Percentiles rank a stretch among this genome's conserved stretches.
Conservation (phyloP, 2,888 invertebrate species). For the Clusia tigrina region DNA sequence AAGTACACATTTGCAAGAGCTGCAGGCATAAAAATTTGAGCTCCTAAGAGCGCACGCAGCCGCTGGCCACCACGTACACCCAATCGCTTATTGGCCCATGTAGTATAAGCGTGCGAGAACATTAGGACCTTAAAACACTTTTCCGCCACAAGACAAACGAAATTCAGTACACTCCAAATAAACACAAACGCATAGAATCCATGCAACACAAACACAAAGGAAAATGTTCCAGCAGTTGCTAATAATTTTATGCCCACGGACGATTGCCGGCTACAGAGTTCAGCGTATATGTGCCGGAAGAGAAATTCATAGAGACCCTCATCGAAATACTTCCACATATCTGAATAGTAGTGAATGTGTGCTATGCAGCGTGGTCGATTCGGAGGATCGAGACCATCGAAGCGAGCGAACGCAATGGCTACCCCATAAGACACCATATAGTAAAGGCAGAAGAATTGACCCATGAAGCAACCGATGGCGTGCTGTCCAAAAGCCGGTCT, state of each 20-base stretch:
- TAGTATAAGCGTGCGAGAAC: conserved; percentile 64
- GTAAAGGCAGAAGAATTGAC: conserved; percentile 90
- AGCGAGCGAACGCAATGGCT: conserved; percentile 74
- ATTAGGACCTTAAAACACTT: conserved; percentile 68
- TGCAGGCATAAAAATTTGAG: conserved; percentile 80
- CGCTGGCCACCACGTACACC: conserved; percentile 68
- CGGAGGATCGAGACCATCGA: conserved; percentile 75
- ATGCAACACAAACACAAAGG: conserved; percentile 91
- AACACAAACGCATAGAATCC: conserved; percentile 80
- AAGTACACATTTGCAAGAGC: conserved; percentile 89
- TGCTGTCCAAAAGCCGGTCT: conserved; percentile 75
- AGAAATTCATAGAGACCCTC: conserved; percentile 91
- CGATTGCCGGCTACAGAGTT: conserved; percentile 65
- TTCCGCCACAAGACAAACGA: conserved; percentile 79
- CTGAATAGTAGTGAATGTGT: conserved; percentile 89
- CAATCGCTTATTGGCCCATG: conserved; percentile 63
- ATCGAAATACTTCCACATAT: conserved; percentile 98
- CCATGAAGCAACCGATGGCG: conserved; percentile 88
- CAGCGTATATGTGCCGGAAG: conserved; percentile 85
- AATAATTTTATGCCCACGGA: conserved; percentile 62
- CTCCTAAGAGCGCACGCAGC: conserved; percentile 73
- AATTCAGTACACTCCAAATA: conserved; percentile 89
- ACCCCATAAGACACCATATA: conserved; percentile 91
- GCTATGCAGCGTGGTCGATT: conserved; percentile 87
- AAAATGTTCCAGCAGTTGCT: conserved; percentile 75